Evolutionary conservation across 1,140 invertebrate genomes (phyloP), one percentile per base, ranked within the genome.

Genomic region (Stratiolaelaps scimitus): DNA sequence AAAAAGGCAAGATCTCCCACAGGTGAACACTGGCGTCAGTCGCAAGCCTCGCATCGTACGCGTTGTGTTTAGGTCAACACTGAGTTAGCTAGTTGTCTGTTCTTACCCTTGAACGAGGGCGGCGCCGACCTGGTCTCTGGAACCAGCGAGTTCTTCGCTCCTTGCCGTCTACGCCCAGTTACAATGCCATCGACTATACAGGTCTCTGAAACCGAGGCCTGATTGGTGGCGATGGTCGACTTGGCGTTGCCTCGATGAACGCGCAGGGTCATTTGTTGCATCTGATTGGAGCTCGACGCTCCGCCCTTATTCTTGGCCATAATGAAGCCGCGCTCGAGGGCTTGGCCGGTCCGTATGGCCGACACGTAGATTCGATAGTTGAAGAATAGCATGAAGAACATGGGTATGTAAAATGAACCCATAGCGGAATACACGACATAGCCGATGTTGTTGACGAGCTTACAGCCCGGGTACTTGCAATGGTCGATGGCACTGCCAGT

Each of bases 341-440:
- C 88, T 69, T 84, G 84, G 0, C 89, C 92, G 0, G 91, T 92
- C 67, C 86, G 83, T 1, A 89, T 84, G 19, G 91, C 91, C 0
- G 90, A 90, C 66, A 85, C 83, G 78, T 96, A 96, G 71, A 97
- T 96, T 69, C 88, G 81, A 82, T 89, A 91, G 77, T 97, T 96
- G 78, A 97, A 89, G 80, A 95, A 93, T 64, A 94, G 79, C 88
- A 96, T 95, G 43, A 96, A 85, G 70, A 92, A 83, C 84, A 92
- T 92, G 13, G 93, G 92, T 71, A 96, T 85, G 75, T 92, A 93
- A 81, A 97, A 97, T 64, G 90, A 93, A 7, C 92, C 90, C 26
- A 93, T 81, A 1, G 92, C 91, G 4, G 89, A 92, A 77, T 90
- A 92, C 34, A 85, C 76, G 6, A 85, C 83, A 72, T 84, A 84